A percentile compares a stretch with the other conserved stretches of the same genome.
phyloP scores from a whole-genome alignment of 2,113 vertebrate genomes.

The Takifugu flavidus region DNA sequence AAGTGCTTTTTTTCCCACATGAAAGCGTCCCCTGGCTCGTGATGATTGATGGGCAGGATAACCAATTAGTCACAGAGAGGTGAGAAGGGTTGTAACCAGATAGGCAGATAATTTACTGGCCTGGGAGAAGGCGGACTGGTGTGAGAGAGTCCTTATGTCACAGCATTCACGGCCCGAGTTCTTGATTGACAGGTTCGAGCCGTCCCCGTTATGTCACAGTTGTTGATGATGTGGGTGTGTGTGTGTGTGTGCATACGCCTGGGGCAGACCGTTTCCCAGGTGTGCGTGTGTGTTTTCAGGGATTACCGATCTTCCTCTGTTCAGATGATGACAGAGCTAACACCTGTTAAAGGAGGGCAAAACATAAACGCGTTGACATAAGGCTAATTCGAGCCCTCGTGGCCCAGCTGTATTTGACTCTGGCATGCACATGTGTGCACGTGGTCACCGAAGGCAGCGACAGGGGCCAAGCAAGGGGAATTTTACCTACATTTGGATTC shows the following conservation, averaged over 20 bases:
- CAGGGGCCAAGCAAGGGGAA: not conserved
- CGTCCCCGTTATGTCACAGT: slow-evolving; percentile 37
- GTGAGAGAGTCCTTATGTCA: slow-evolving; percentile 17
- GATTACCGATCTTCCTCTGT: slow-evolving; percentile 26
- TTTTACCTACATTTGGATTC: not conserved
- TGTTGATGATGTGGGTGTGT: slow-evolving; percentile 35
- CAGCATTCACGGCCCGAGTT: slow-evolving; percentile 23
- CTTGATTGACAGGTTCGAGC: slow-evolving; percentile 45
- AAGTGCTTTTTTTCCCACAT: slow-evolving; percentile 12
- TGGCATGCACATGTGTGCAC: slow-evolving; percentile 1
- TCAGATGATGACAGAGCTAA: slow-evolving; percentile 42
- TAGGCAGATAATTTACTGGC: slow-evolving; percentile 57
- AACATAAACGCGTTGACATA: slow-evolving; percentile 30
- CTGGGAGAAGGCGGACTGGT: slow-evolving; percentile 16
- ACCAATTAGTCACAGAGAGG: slow-evolving; percentile 63
- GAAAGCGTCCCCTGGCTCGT: slow-evolving; percentile 18
- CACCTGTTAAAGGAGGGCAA: slow-evolving; percentile 50
- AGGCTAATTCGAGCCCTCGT: slow-evolving; percentile 18
- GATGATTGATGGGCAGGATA: slow-evolving; percentile 57
- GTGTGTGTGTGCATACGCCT: slow-evolving; percentile 19
- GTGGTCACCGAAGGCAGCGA: not conserved
- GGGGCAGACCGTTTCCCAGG: slow-evolving; percentile 46
- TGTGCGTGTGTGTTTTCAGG: slow-evolving; percentile 33
- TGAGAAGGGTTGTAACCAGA: slow-evolving; percentile 67
- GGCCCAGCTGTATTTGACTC: slow-evolving; percentile 39